Evolutionary conservation across 2,888 invertebrate species (phyloP).

Genomic region (Teleiodes luculella): DNA sequence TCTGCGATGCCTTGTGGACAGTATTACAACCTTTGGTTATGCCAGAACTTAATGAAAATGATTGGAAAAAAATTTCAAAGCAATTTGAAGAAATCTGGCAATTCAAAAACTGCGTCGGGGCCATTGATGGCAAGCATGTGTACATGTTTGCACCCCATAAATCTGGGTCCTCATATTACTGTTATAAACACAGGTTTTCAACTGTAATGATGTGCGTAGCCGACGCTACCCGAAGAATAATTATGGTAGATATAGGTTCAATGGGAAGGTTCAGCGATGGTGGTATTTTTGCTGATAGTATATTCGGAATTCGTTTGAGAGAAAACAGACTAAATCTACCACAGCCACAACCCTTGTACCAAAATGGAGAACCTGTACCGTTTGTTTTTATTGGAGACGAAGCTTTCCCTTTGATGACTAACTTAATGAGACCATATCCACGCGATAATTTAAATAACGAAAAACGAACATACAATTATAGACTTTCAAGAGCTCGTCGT

Average conservation of each 20-base stretch:
- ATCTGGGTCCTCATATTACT: not conserved
- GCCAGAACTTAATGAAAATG: slow-evolving; percentile 4
- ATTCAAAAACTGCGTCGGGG: slow-evolving; percentile 7
- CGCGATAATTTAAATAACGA: slow-evolving; percentile 20
- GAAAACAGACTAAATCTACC: slow-evolving; percentile 26
- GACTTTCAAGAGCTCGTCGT: slow-evolving; percentile 27
- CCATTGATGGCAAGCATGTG: slow-evolving; percentile 16
- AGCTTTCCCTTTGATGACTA: slow-evolving; percentile 24
- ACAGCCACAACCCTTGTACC: slow-evolving; percentile 18
- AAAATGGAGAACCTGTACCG: slow-evolving; percentile 24
- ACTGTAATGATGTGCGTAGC: not conserved
- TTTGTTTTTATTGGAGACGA: slow-evolving; percentile 28
- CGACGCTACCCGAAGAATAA: not conserved
- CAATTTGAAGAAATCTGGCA: slow-evolving; percentile 11
- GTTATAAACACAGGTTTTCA: slow-evolving; percentile 8
- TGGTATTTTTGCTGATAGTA: no score
- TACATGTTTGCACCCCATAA: not conserved
- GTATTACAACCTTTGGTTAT: slow-evolving; percentile 12
- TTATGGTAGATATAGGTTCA: slow-evolving; percentile 3
- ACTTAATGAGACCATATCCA: slow-evolving; percentile 30
- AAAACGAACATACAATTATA: slow-evolving; percentile 28
- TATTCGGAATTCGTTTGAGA: slow-evolving; percentile 12
- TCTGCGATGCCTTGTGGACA: slow-evolving; percentile 10
- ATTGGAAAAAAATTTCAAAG: slow-evolving; percentile 9
- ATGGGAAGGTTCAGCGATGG: no score